Conservation (phyloP, 2,888 invertebrate species). For the Graphium colonna region DNA sequence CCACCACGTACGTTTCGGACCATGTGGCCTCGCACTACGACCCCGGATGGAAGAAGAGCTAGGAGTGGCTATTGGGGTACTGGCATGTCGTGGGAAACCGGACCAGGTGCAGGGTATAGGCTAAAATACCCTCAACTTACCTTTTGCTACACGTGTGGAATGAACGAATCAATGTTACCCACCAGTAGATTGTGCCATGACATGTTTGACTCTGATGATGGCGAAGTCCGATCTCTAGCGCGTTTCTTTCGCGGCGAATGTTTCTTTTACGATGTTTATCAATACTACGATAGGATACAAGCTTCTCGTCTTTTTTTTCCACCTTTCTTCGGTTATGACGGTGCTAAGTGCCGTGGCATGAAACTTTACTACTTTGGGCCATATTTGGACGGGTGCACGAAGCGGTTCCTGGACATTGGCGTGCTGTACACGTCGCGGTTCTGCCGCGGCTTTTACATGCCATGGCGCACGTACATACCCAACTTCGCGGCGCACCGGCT, state of each 20-base stretch:
- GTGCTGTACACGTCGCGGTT: conserved; percentile 30
- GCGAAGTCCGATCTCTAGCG: conserved; percentile 3
- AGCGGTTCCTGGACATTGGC: conserved; percentile 32
- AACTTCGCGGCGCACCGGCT: conserved; percentile 27
- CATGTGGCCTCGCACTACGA: too few species aligned
- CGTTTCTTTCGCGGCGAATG: conserved; percentile 22
- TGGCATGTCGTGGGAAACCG: too few species aligned
- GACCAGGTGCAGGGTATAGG: too few species aligned
- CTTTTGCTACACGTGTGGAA: conserved; percentile 18
- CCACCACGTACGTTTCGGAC: too few species aligned
- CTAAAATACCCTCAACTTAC: neutral
- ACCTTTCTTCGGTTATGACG: too few species aligned
- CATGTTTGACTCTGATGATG: conserved; percentile 25
- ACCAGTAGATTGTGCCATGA: conserved; percentile 26
- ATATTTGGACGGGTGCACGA: conserved; percentile 32
- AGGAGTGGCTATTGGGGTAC: too few species aligned
- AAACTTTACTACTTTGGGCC: conserved; percentile 13
- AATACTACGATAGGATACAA: neutral
- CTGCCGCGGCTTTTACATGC: conserved; percentile 19
- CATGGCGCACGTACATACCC: neutral
- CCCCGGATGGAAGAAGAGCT: too few species aligned
- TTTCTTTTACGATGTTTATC: neutral
- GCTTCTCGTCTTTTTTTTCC: too few species aligned
- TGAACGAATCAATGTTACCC: conserved; percentile 21
- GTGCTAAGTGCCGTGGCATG: too few species aligned